Conservation (phyloP, 2,888 invertebrate species). For the Baccha elongata region DNA sequence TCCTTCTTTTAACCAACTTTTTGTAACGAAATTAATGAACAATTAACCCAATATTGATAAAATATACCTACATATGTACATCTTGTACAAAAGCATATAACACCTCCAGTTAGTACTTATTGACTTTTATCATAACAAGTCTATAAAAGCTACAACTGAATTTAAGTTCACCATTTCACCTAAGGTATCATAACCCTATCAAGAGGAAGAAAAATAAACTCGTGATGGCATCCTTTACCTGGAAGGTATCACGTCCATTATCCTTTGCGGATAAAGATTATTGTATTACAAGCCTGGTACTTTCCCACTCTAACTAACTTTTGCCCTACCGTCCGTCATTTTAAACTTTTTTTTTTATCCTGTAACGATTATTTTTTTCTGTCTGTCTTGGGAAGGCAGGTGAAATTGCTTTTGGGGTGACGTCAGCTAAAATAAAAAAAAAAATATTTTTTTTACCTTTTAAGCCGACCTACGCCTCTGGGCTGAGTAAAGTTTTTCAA, state of each 20-base stretch:
- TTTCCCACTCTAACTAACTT: constrained; percentile 12
- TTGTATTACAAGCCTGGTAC: constrained; percentile 22
- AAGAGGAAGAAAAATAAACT: constrained; percentile 22
- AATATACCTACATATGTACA: no score
- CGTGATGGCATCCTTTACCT: constrained; percentile 10
- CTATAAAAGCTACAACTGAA: not conserved
- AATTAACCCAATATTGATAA: constrained; percentile 19
- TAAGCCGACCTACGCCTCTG: constrained; percentile 4
- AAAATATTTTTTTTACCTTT: constrained; percentile 11
- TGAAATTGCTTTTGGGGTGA: constrained; percentile 51
- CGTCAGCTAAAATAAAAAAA: constrained; percentile 33
- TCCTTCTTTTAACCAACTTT: no score
- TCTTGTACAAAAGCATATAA: no score
- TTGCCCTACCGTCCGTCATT: constrained; percentile 14
- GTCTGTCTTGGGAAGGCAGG: not conserved
- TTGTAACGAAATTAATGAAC: constrained; percentile 3
- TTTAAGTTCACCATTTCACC: not conserved
- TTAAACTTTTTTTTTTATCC: constrained; percentile 9
- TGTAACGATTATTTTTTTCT: not conserved
- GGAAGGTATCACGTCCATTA: constrained; percentile 23
- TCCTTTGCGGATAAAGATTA: constrained; percentile 29
- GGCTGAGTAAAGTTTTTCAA: constrained; percentile 38
- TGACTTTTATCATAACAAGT: not conserved
- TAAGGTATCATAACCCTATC: not conserved
- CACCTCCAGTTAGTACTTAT: not conserved